Evolutionary conservation across 1,140 invertebrate genomes (phyloP), one percentile per base, ranked within the genome.

Genomic region (Diorhabda sublineata): DNA sequence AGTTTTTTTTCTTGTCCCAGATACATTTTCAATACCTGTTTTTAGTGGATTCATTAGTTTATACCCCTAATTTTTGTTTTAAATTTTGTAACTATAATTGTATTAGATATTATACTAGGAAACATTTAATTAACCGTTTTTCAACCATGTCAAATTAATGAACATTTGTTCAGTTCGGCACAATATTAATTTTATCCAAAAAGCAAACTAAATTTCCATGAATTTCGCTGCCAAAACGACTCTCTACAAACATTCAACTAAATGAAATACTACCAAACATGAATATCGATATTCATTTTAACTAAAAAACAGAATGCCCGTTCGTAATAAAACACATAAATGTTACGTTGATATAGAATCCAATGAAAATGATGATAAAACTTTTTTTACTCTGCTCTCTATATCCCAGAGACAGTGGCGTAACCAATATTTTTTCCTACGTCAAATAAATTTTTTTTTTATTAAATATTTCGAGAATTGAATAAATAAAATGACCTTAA

Each of bases 351-450:
- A 57, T 56, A 64, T 45, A 64, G 26, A 56, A 67, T 45, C 58
- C n/a, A 67, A 59, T 67, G 65, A 67, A 42, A 60, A 67, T 60
- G 65, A 60, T 67, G 52, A 69, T 42, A 63, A 42, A 58, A 69
- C 44, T n/a, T 44, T 61, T 62, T 63, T 66, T 47, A 71, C 47
- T 72, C 70, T 74, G 73, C 74, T 75, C 74, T 75, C 72, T 68
- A 69, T 74, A 74, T 74, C 72, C 70, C 69, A 67, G 58, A 60
- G 59, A 60, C 56, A 58, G n/a, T 52, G 47, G 47, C 47, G 47
- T n/a, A 52, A 6, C 47, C 47, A 8, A 52, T 26, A 26, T 26
- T 26, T 26, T 26, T 26, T 26, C 26, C 26, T 26, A 26, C 26
- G 26, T 26, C 0, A 26, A 26, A 26, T 26, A 26, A 26, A 26